These are phyloP conservation scores for Sarcophaga subvicina DNA, from an alignment of 2,888 invertebrate genomes.

Conservation along the genomic window DNA sequence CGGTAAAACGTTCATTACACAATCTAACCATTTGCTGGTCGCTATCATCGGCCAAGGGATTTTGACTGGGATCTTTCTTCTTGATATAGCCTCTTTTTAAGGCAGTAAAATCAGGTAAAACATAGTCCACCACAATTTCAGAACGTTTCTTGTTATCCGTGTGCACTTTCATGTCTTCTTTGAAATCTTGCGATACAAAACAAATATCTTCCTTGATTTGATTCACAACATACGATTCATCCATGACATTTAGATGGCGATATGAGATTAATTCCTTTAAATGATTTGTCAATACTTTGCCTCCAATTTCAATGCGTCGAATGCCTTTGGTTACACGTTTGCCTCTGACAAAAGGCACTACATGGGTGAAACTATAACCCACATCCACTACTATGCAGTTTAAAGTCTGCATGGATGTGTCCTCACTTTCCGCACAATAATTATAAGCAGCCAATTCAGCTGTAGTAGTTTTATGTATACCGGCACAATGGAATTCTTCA, in stretches of 20 bases:
- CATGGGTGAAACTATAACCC: constrained; percentile 97
- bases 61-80: constrained; percentile 70
- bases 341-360: constrained; percentile 94
- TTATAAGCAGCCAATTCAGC: constrained; percentile 88
- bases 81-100: constrained; percentile 89
- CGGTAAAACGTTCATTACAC: constrained; percentile 96
- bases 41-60: constrained; percentile 64
- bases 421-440: constrained; percentile 84
- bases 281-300: constrained; percentile 98
- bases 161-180: constrained; percentile 89
- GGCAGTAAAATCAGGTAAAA: constrained; percentile 97
- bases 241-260: constrained; percentile 98
- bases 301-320: constrained; percentile 95
- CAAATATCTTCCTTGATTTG: constrained; percentile 99
- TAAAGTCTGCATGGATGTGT: constrained; percentile 82
- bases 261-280: constrained; percentile 98
- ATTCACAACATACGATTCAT: constrained; percentile 99
- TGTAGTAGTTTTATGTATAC: constrained; percentile 90
- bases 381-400: constrained; percentile 94
- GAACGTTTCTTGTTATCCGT: constrained; percentile 84
- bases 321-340: constrained; percentile 88
- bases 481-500: constrained; percentile 97
- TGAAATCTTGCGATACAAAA: constrained; percentile 93
- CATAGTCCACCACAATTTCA: constrained; percentile 93
- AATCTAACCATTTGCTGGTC: constrained; percentile 91